Conservation (phyloP, 2,888 invertebrate genomes). For the Cotesia congregata region DNA sequence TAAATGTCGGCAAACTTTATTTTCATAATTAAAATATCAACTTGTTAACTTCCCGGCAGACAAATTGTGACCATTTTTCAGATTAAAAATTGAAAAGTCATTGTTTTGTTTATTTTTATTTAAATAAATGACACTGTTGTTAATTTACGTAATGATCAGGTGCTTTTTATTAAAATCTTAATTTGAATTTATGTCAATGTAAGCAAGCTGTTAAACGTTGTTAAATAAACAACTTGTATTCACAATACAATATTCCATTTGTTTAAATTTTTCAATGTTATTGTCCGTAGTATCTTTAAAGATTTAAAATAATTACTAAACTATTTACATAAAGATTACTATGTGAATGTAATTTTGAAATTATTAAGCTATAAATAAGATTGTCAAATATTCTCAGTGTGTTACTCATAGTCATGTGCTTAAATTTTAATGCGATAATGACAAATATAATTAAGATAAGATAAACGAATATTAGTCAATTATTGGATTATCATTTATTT, state of each 20-base stretch:
- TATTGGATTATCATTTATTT: background rate
- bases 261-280: background rate
- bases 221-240: background rate
- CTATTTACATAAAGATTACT: background rate
- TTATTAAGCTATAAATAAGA: background rate
- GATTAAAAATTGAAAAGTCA: no score
- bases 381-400: background rate
- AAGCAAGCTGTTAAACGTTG: background rate
- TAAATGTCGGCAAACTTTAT: no score
- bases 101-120: background rate
- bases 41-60: no score
- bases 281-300: background rate
- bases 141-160: background rate
- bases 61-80: no score
- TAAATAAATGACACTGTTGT: background rate
- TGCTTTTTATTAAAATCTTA: background rate
- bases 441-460: background rate
- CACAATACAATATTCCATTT: background rate
- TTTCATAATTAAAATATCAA: no score
- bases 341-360: background rate
- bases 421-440: background rate
- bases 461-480: background rate
- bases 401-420: slow-evolving; percentile 1
- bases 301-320: background rate
- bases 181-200: background rate